Evolutionary conservation across 2,888 invertebrate genomes (phyloP).

Genomic region (Eledone cirrhosa): DNA sequence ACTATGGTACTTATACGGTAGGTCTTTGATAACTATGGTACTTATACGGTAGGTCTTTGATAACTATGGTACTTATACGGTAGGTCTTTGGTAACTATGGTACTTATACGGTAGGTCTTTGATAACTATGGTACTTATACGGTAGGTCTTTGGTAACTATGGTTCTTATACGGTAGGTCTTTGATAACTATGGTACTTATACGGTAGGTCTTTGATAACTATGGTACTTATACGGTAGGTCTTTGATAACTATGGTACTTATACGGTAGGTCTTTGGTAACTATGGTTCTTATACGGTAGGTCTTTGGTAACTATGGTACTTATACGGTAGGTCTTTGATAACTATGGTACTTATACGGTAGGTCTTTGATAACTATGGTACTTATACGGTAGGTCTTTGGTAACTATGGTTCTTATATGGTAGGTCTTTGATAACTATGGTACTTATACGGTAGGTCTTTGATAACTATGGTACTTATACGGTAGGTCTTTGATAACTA

Average conservation of each 20-base stretch:
- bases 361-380: constrained; percentile 53
- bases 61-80: constrained; percentile 56
- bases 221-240: no score
- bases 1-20: constrained; percentile 58
- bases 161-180: no score
- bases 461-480: no score
- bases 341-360: no score
- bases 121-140: constrained; percentile 50
- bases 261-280: constrained; percentile 56
- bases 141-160: constrained; percentile 54
- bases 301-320: constrained; percentile 54
- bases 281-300: no score
- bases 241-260: constrained; percentile 51
- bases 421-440: constrained; percentile 54
- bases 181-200: constrained; percentile 49
- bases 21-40: no score
- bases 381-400: constrained; percentile 55
- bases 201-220: constrained; percentile 57
- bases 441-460: constrained; percentile 55
- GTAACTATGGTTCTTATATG: no score
- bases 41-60: no score
- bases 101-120: no score
- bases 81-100: no score
- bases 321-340: constrained; percentile 54
- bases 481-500: constrained; percentile 56